Percentiles rank a stretch among this genome's conserved stretches.
phyloP scores from a whole-genome alignment of 2,113 vertebrate genomes.

The Heterochromis multidens region DNA sequence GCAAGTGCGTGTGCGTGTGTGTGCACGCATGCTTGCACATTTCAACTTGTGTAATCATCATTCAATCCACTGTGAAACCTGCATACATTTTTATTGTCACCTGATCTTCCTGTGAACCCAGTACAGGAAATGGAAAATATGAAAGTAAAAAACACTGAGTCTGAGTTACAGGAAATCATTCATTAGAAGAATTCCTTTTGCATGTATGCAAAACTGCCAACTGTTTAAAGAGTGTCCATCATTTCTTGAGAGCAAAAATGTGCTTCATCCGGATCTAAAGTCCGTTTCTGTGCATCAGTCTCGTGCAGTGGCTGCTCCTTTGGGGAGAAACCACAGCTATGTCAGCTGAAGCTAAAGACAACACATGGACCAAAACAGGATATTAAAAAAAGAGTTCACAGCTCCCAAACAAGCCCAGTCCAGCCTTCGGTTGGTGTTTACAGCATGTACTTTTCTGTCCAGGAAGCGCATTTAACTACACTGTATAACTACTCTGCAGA shows the following conservation, averaged over 20 bases:
- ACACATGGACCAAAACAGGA: conserved; percentile 59
- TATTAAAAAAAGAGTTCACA: conserved; percentile 61
- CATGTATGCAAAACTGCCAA: background rate
- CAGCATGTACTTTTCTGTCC: conserved; percentile 21
- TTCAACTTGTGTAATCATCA: conserved; percentile 11
- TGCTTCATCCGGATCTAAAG: conserved; percentile 6
- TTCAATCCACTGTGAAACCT: conserved; percentile 4
- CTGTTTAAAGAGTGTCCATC: background rate
- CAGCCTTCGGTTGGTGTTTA: conserved; percentile 48
- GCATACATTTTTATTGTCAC: background rate
- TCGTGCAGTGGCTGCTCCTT: conserved; percentile 36
- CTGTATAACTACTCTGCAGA: conserved; percentile 21
- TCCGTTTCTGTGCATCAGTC: background rate
- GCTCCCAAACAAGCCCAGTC: conserved; percentile 49
- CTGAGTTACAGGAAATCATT: background rate
- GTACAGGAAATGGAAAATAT: background rate
- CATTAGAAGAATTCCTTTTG: background rate
- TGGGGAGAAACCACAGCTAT: conserved; percentile 64
- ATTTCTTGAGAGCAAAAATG: conserved; percentile 7
- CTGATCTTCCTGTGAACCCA: conserved; percentile 29
- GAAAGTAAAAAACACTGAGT: background rate
- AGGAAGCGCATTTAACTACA: conserved; percentile 27
- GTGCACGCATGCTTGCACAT: background rate
- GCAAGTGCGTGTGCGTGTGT: background rate
- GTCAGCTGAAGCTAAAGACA: conserved; percentile 60